Base-by-base conservation (phyloP, 2,113 vertebrate genomes). In the Callionymus lyra region DNA sequence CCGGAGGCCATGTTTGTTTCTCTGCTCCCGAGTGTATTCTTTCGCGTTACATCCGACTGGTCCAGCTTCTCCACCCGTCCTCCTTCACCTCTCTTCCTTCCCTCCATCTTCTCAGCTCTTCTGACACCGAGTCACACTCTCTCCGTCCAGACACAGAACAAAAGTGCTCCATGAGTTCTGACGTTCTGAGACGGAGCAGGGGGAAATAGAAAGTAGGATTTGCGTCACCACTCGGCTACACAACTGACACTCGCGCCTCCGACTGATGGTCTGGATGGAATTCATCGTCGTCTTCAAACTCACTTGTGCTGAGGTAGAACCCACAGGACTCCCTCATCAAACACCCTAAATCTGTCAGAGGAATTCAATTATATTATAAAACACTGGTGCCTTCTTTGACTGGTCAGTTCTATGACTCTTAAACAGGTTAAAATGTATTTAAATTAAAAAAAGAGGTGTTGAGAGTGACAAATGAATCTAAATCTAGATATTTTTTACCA, bases 201-300 rank as follows among this genome's bases (percentile, higher is more conserved):
- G 55, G 58, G 49, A 50, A n/a, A n/a, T n/a, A 40, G 49, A 54
- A 41, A 58, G 55, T 27, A 63, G 49, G 69, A 54, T 65, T 74
- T 74, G 67, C 54, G 59, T 70, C 72, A 74, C 63, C 59, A 47
- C 54, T 73, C 68, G 50, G 51, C 68, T 65, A 53, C 50, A 56
- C 63, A 64, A 70, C 56, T 43, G 59, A 69, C 63, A 71, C 4
- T 34, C 55, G 56, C 10, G 16, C 66, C 21, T 5, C 21, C 21
- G 21, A 27, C 21, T 27, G 21, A 27, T 27, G 4, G 8, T 27
- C 21, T 27, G 4, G 21, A 8, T 27, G 4, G 8, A 27, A 8
- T 5, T 27, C 21, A 27, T 8, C 21, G 4, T 27, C 21, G 4
- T 27, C 21, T 27, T 27, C 21, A 27, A 27, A 27, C 4, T 27